Conservation (phyloP, 2,888 invertebrate genomes). For the Cactoblastis cactorum region DNA sequence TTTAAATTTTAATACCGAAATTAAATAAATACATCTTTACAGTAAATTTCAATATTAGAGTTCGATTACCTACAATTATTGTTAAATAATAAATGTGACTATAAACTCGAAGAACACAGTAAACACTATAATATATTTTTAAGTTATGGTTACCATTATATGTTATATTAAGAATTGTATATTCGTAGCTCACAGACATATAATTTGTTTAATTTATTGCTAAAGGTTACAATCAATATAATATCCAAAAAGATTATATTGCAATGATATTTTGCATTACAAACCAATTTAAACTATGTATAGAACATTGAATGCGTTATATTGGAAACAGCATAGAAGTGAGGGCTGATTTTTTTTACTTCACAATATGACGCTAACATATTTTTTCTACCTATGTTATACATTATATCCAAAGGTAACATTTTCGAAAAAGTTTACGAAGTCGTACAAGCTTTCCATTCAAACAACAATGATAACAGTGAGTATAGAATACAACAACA, state of each 20-base stretch:
- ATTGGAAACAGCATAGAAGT: background rate
- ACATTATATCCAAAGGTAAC: background rate
- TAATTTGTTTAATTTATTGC: constrained; percentile 1
- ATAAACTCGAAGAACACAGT: constrained; percentile 39
- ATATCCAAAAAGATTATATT: too few species aligned
- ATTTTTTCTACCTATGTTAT: background rate
- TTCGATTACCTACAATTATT: constrained; percentile 53
- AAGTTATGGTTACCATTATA: background rate
- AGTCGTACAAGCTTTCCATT: constrained; percentile 29
- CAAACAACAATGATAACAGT: constrained; percentile 39
- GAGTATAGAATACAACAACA: constrained; percentile 25
- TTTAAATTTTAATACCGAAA: constrained; percentile 67
- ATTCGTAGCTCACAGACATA: constrained; percentile 11
- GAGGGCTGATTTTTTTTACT: background rate
- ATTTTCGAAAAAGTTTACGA: background rate
- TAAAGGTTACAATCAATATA: too few species aligned
- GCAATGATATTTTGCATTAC: too few species aligned
- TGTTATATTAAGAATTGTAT: constrained; percentile 16
- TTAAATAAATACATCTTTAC: constrained; percentile 73
- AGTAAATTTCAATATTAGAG: constrained; percentile 60
- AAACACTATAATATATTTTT: constrained; percentile 8
- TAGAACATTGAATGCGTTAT: too few species aligned
- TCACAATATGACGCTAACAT: background rate
- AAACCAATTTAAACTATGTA: too few species aligned
- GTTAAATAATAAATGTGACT: constrained; percentile 75